Evolutionary conservation across 1,140 invertebrate genomes (phyloP).

Genomic region (Aphis gossypii): DNA sequence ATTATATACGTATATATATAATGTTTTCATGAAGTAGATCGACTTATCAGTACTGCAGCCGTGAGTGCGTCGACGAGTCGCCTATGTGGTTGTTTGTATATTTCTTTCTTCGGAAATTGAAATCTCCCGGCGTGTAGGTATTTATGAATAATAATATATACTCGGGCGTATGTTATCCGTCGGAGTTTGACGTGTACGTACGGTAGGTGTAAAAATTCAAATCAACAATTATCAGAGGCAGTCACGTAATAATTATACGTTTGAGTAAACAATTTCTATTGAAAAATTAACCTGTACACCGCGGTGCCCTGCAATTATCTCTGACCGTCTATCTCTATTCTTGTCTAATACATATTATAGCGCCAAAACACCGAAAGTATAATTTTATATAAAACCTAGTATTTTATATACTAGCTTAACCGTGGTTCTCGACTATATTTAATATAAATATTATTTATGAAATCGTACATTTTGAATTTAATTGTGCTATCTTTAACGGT

Average conservation of each 20-base stretch:
- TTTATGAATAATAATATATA: background rate
- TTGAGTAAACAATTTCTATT: slow-evolving; percentile 35
- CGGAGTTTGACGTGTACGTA: background rate
- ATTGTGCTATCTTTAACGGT: background rate
- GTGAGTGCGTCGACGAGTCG: background rate
- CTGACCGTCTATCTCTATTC: background rate
- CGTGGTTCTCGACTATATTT: background rate
- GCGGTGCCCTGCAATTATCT: background rate
- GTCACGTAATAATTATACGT: slow-evolving; percentile 17
- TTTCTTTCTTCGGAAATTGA: background rate
- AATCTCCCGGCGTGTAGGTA: background rate
- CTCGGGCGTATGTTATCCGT: background rate
- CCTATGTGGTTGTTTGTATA: background rate
- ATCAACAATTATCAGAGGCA: slow-evolving; percentile 1
- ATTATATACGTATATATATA: background rate
- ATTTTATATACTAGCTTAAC: background rate
- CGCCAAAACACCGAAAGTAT: background rate
- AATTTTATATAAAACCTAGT: background rate
- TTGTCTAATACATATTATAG: background rate
- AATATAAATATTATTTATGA: background rate
- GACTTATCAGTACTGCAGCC: background rate
- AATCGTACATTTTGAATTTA: background rate
- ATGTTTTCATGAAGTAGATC: background rate
- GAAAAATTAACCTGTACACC: background rate
- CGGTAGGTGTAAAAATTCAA: background rate